Evolutionary conservation across 2,113 vertebrate species (phyloP), one percentile per base, ranked within the genome.

Genomic region (Triplophysa tibetana): DNA sequence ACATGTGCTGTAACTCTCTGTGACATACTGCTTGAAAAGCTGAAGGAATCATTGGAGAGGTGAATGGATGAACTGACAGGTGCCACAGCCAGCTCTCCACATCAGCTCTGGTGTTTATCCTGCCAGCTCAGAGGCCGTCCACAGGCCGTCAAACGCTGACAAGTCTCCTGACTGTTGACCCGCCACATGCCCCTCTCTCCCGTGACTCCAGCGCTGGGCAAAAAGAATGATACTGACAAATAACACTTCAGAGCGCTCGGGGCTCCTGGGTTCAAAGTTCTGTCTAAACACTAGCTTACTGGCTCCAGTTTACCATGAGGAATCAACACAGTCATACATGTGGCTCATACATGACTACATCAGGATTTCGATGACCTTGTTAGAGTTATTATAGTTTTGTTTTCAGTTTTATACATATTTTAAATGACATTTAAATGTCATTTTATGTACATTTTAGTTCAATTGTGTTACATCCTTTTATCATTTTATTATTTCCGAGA

Each of bases 1-100:
- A 82, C 76, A 69, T 24, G 48, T 41, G 23, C 58, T 76, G 23
- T 79, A 76, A 82, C 64, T 33, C 48, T 21, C 17, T 38, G 19
- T 4, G 80, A 84, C 56, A 43, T 78, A 63, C 41, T 64, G 80
- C 52, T 81, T 82, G 43, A 84, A 65, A 58, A 43, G 33, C 66
- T 77, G 63, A 60, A 58, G 62, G 14, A 54, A 56, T 56, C 21
- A 69, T 54, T 6, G 43, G 75, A 70, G 75, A 65, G 56, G 23
- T 23, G 13, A 21, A 29, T 21, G 75, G 64, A 76, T 56, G 45
- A 70, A 63, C 41, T 78, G 80, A 75, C 70, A 82, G 76, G 76
- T 75, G 70, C 54, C 70, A 70, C 63, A 67, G 70, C 48, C 11
- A 65, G 54, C 62, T 62, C 19, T 78, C 60, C 56, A 21, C 23